A percentile compares a stretch with the other conserved stretches of the same genome.
Conservation (phyloP, 1,140 invertebrate genomes). For the Lasioglossum albipes region DNA sequence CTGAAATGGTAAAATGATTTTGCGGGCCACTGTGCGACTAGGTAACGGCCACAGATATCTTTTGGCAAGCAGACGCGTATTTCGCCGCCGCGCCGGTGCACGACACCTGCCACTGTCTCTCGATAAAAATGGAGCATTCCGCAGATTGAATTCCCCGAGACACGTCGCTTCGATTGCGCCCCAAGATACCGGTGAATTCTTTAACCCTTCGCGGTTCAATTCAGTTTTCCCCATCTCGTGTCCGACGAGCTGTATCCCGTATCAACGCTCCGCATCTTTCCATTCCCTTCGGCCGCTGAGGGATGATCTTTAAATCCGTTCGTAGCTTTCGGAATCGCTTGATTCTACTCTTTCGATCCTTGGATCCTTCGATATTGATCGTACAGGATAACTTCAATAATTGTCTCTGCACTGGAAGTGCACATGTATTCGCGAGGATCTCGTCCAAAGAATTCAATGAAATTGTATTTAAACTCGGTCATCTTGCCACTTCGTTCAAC, state of each 20-base stretch:
- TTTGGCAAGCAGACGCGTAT: background rate
- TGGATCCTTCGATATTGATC: too few species aligned
- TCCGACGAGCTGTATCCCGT: too few species aligned
- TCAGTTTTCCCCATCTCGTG: background rate
- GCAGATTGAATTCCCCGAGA: constrained; percentile 22
- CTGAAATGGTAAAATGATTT: too few species aligned
- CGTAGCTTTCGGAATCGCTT: background rate
- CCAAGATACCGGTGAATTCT: background rate
- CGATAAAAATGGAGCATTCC: constrained; percentile 26
- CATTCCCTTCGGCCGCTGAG: background rate
- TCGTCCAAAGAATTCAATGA: background rate
- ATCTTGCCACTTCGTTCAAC: background rate
- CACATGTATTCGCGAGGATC: too few species aligned
- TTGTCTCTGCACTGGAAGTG: too few species aligned
- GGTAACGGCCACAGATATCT: too few species aligned
- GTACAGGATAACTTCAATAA: too few species aligned
- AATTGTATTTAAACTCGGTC: background rate
- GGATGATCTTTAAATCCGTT: background rate
- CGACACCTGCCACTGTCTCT: constrained; percentile 31
- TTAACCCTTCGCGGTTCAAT: background rate
- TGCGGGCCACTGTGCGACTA: too few species aligned
- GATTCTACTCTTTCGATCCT: background rate
- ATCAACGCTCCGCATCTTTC: background rate
- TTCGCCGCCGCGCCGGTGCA: too few species aligned
- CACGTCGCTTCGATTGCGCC: background rate